A percentile compares a stretch with the other conserved stretches of the same genome.
phyloP scores from a whole-genome alignment of 2,113 vertebrate species.

The Prionailurus bengalensis region DNA sequence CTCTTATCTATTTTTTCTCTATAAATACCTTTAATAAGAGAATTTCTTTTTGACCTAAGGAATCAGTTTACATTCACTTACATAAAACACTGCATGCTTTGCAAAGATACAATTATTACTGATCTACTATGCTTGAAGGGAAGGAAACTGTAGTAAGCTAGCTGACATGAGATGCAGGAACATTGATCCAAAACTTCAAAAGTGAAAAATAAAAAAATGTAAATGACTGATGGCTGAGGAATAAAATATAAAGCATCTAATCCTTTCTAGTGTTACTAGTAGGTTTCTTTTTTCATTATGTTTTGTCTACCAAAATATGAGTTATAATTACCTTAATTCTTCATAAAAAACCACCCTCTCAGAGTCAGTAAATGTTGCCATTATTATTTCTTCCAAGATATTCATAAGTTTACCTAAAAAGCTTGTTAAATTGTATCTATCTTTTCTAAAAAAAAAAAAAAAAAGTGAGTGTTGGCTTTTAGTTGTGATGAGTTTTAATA shows the following conservation, averaged over 20 bases:
- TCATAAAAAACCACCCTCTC: rapidly evolving
- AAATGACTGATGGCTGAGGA: neutral
- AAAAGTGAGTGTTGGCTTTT: neutral
- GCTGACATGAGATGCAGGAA: conserved; percentile 73
- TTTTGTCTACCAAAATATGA: neutral
- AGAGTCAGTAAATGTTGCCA: neutral
- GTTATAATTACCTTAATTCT: conserved; percentile 21
- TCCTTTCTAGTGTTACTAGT: conserved; percentile 55
- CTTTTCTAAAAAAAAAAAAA: neutral
- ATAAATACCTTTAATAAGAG: conserved; percentile 39
- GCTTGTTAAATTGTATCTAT: neutral
- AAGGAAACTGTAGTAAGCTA: conserved; percentile 64
- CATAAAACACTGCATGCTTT: conserved; percentile 45
- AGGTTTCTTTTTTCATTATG: conserved; percentile 54
- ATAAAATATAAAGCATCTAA: conserved; percentile 56
- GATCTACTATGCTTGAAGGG: conserved; percentile 66
- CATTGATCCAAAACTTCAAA: conserved; percentile 44
- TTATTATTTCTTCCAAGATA: conserved; percentile 3
- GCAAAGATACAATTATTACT: conserved; percentile 63
- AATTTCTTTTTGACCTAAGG: conserved; percentile 50
- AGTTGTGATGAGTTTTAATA: neutral
- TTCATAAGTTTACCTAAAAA: neutral
- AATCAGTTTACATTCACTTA: conserved; percentile 55
- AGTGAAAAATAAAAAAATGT: neutral
- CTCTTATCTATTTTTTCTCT: conserved; percentile 35